Percentiles rank a stretch among this genome's conserved stretches.
These are phyloP conservation scores for Scrobipalpa costella DNA, from an alignment of 2,888 invertebrate species.

Conservation along the genomic window DNA sequence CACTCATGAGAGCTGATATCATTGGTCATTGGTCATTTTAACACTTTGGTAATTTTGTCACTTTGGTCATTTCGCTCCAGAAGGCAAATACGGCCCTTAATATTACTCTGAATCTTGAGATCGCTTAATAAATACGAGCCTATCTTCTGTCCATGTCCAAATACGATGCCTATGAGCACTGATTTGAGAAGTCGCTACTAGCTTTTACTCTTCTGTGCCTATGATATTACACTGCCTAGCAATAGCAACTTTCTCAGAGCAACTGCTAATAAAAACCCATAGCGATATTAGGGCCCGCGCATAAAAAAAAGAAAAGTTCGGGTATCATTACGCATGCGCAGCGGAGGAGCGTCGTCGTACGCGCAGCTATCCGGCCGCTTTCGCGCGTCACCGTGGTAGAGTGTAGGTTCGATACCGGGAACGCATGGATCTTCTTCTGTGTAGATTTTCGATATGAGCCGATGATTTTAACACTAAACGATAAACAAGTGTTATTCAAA, in stretches of 20 bases:
- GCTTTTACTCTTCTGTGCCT: no score
- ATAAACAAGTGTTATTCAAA: no score
- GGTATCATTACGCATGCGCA: conserved; percentile 31
- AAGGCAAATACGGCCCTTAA: no score
- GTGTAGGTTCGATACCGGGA: background rate
- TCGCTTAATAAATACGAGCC: no score
- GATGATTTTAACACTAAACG: no score
- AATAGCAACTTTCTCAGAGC: background rate
- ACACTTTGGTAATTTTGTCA: no score
- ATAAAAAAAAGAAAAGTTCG: conserved; percentile 30
- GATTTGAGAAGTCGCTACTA: no score
- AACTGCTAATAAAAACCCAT: conserved; percentile 6
- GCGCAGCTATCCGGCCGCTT: conserved; percentile 30
- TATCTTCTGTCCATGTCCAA: no score
- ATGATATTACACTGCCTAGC: background rate
- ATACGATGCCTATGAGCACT: background rate
- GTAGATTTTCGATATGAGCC: background rate
- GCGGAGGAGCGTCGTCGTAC: conserved; percentile 31
- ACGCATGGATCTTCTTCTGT: background rate
- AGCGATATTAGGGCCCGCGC: conserved; percentile 7
- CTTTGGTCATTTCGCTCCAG: no score
- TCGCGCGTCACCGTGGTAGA: conserved; percentile 17
- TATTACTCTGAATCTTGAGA: no score
- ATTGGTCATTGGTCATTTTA: no score
- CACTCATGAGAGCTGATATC: no score